A percentile compares a stretch with the other conserved stretches of the same genome.
These are phyloP conservation scores for Nudaria mundana DNA, from an alignment of 2,888 invertebrate genomes.

Conservation along the genomic window DNA sequence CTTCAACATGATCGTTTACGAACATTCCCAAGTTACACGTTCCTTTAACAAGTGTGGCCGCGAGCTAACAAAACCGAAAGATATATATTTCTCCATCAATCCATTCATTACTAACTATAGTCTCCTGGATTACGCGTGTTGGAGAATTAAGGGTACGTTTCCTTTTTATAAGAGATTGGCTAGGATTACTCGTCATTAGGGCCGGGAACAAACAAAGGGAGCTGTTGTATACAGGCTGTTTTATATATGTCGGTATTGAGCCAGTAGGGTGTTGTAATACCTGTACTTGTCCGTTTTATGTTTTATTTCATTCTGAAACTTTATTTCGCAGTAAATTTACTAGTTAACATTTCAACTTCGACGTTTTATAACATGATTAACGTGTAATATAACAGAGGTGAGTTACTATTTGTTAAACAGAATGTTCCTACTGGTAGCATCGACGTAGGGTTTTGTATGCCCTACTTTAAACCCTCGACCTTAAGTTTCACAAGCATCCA, in stretches of 20 bases:
- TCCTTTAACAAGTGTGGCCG: background rate
- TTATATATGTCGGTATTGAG: conserved; percentile 19
- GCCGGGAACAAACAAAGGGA: conserved; percentile 45
- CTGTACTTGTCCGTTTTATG: conserved; percentile 18
- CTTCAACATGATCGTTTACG: too few relatives aligned
- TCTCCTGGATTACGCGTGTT: conserved; percentile 49
- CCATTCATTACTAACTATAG: conserved; percentile 40
- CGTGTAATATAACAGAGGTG: background rate
- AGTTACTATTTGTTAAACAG: too few relatives aligned
- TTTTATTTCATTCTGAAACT: conserved; percentile 12
- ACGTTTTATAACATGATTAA: background rate
- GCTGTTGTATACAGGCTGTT: conserved; percentile 26
- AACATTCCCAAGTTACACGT: background rate
- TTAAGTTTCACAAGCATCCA: too few relatives aligned
- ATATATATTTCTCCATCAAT: conserved; percentile 22
- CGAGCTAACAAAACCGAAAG: conserved; percentile 13
- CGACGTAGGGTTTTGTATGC: too few relatives aligned
- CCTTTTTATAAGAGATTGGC: conserved; percentile 56
- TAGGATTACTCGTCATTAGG: conserved; percentile 49
- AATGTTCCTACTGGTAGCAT: background rate
- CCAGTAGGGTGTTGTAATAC: conserved; percentile 26
- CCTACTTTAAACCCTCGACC: too few relatives aligned
- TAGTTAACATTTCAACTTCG: background rate
- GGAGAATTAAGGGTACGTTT: conserved; percentile 40
- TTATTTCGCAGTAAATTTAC: background rate